These are phyloP conservation scores for Tetheella fluctuosa DNA, from an alignment of 2,888 invertebrate genomes.

Conservation along the genomic window DNA sequence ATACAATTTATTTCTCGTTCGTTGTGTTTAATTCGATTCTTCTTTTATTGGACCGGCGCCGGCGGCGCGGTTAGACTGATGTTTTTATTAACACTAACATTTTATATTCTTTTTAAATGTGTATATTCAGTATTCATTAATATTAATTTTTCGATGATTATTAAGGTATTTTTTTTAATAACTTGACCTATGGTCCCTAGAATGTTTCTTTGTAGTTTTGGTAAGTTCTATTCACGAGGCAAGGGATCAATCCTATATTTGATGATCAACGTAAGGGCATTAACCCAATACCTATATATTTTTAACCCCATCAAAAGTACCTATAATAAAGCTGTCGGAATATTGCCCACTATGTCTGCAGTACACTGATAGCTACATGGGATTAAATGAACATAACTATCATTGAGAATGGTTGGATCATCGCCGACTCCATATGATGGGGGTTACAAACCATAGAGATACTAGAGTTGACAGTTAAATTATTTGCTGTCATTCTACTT, in stretches of 20 bases:
- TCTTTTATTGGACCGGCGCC: slow-evolving; percentile 28
- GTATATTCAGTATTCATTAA: not conserved
- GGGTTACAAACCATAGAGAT: not conserved
- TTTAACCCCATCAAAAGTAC: not conserved
- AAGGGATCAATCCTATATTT: too few relatives aligned
- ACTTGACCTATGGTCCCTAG: too few relatives aligned
- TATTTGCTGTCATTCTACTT: too few relatives aligned
- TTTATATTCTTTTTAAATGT: not conserved
- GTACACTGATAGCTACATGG: not conserved
- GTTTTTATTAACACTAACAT: slow-evolving; percentile 5
- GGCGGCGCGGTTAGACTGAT: not conserved
- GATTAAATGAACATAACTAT: not conserved
- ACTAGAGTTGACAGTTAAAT: not conserved
- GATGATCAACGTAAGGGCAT: too few relatives aligned
- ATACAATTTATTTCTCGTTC: slow-evolving; percentile 42
- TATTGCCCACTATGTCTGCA: not conserved
- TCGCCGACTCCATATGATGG: not conserved
- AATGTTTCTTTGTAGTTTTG: too few relatives aligned
- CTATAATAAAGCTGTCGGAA: not conserved
- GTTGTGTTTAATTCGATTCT: slow-evolving; percentile 52
- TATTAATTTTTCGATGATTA: not conserved
- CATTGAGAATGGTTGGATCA: not conserved
- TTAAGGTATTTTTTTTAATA: not conserved
- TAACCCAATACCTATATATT: too few relatives aligned
- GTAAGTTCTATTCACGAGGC: too few relatives aligned